Percentiles rank a stretch among this genome's conserved stretches.
Conservation (phyloP, 1,140 invertebrate genomes). For the Pseudomyrmex gracilis region DNA sequence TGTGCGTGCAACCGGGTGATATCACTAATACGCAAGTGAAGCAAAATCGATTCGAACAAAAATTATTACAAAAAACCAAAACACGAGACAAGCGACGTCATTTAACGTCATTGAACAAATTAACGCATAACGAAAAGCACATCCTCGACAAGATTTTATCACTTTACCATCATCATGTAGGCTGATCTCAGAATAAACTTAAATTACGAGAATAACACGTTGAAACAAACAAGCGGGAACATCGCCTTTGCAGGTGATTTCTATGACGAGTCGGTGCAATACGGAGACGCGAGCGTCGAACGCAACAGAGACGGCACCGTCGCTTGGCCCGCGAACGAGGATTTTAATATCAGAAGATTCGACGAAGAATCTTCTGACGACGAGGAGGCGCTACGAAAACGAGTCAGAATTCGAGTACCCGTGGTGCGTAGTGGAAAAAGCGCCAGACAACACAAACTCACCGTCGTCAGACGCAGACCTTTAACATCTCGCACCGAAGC, state of each 20-base stretch:
- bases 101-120: conserved; percentile 50
- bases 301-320: conserved; percentile 1
- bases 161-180: conserved; percentile 22
- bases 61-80: conserved; percentile 6
- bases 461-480: conserved; percentile 81
- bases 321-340: conserved; percentile 35
- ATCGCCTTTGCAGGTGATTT: conserved; percentile 82
- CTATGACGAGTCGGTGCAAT: conserved; percentile 62
- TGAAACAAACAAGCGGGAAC: conserved; percentile 57
- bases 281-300: conserved; percentile 18
- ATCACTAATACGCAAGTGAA: conserved; percentile 22
- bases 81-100: conserved; percentile 21
- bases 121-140: conserved; percentile 47
- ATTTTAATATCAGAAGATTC: conserved; percentile 9
- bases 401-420: conserved; percentile 81
- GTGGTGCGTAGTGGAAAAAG: conserved; percentile 75
- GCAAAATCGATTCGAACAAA: conserved; percentile 17
- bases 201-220: conserved; percentile 19
- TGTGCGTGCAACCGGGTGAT: background rate
- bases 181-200: conserved; percentile 8
- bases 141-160: conserved; percentile 18
- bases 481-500: conserved; percentile 71
- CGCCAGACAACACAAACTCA: conserved; percentile 80
- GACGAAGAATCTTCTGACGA: conserved; percentile 45
- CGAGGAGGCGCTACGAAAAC: conserved; percentile 75